A percentile compares a stretch with the other conserved stretches of the same genome.
phyloP scores from a whole-genome alignment of 64 coral and sea anemone genomes.

The Montipora sp. region DNA sequence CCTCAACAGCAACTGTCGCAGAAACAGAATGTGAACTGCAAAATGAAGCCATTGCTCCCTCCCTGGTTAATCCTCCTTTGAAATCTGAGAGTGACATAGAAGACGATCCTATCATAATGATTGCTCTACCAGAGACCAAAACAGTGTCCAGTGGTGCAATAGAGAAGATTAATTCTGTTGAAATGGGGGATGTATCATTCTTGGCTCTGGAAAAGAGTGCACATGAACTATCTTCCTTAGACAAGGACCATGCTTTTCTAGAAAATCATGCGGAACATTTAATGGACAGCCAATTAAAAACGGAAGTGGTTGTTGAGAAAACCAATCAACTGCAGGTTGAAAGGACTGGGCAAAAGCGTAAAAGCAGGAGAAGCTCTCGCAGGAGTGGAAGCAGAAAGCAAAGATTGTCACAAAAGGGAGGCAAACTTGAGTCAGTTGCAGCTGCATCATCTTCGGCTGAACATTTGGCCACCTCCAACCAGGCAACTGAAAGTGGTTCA shows the following conservation, averaged over 20 bases:
- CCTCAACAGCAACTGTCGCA: not conserved
- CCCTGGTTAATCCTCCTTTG: not conserved
- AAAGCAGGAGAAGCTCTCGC: not conserved
- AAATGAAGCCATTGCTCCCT: not conserved
- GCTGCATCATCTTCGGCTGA: not conserved
- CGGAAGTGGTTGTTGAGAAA: not conserved
- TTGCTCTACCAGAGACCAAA: not conserved
- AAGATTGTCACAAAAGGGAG: not conserved
- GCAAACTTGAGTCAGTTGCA: not conserved
- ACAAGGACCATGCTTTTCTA: too few relatives aligned
- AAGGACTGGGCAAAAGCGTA: not conserved
- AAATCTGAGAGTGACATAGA: not conserved
- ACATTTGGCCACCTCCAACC: not conserved
- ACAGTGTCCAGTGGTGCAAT: not conserved
- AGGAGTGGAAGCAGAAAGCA: not conserved
- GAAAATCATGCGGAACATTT: too few relatives aligned
- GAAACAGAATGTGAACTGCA: not conserved
- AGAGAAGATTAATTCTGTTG: not conserved
- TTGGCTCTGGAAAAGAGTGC: too few relatives aligned
- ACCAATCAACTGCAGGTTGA: not conserved
- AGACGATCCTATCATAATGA: not conserved
- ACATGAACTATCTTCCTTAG: too few relatives aligned
- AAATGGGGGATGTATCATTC: too few relatives aligned
- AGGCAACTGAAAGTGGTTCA: not conserved
- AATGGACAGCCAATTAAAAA: not conserved